Percentiles rank a stretch among this genome's conserved stretches.
These are phyloP conservation scores for Chrosomus eos DNA, from an alignment of 2,797 vertebrate species.

Conservation along the genomic window DNA sequence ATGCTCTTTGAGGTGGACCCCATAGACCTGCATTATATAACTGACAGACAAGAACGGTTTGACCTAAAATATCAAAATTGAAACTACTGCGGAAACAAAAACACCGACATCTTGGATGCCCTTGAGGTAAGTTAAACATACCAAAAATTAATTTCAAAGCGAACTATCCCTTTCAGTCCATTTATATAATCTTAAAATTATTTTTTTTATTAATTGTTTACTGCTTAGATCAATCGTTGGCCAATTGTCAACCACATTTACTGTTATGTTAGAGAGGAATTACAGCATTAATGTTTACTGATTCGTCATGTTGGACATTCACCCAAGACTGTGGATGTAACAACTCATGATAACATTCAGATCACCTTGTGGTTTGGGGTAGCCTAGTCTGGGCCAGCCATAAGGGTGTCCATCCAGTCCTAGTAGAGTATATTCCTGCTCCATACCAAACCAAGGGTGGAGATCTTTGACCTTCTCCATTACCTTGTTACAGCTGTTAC, in stretches of 20 bases:
- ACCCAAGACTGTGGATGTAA: not conserved
- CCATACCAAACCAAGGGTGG: constrained; percentile 87
- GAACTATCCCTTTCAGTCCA: no score
- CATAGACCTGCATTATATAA: no score
- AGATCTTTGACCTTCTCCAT: constrained; percentile 81
- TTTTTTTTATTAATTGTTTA: not conserved
- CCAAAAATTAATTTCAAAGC: no score
- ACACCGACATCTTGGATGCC: no score
- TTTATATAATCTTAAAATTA: not conserved
- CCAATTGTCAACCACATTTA: not conserved
- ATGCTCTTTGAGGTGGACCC: no score
- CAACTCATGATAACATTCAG: not conserved
- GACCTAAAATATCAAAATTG: no score
- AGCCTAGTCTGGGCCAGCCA: constrained; percentile 85
- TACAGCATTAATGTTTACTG: not conserved
- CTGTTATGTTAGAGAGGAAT: not conserved
- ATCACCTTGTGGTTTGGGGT: constrained; percentile 84
- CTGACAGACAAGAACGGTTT: no score
- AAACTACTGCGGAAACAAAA: no score
- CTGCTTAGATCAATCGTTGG: not conserved
- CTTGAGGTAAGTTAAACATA: no score
- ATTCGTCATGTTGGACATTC: not conserved
- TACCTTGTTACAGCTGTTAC: constrained; percentile 76
- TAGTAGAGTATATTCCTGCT: constrained; percentile 88
- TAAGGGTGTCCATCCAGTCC: constrained; percentile 83